Percentiles rank a stretch among this genome's conserved stretches.
These are phyloP conservation scores for Pterocles burchelli DNA, from an alignment of 2,113 vertebrate genomes.

Conservation along the genomic window DNA sequence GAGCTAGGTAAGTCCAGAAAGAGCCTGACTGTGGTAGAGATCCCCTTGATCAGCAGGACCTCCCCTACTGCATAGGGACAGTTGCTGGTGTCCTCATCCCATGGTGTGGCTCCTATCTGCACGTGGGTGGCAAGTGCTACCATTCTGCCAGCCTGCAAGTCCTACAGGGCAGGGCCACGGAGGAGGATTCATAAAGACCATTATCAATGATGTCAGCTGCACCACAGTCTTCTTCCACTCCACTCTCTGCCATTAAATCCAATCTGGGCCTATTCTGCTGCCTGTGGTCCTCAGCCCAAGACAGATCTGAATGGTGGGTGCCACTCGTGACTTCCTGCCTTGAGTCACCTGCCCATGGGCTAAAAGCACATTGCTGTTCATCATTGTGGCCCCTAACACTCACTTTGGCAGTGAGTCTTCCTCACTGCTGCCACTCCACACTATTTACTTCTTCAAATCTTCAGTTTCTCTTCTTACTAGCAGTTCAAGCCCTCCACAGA, in stretches of 20 bases:
- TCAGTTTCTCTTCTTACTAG: background rate
- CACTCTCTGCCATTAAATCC: background rate
- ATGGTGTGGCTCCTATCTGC: background rate
- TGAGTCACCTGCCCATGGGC: background rate
- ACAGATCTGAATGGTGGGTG: background rate
- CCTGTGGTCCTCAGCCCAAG: background rate
- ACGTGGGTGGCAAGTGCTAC: background rate
- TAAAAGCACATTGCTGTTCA: background rate
- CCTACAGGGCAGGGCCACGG: accelerated
- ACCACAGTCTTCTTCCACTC: background rate
- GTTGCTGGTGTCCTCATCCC: background rate
- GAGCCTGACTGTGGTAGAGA: background rate
- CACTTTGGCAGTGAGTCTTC: background rate
- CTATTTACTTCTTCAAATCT: background rate
- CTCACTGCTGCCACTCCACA: background rate
- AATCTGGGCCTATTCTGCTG: too few relatives aligned
- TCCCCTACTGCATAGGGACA: background rate
- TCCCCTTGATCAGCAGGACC: background rate
- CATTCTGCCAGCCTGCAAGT: background rate
- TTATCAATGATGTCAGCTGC: background rate
- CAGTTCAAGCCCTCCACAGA: background rate
- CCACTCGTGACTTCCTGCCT: background rate
- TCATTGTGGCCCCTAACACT: background rate
- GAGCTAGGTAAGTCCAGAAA: background rate
- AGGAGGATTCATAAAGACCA: background rate